Percentiles rank a stretch among this genome's conserved stretches.
Conservation (phyloP, 2,888 invertebrate genomes). For the Chorisops tibialis region DNA sequence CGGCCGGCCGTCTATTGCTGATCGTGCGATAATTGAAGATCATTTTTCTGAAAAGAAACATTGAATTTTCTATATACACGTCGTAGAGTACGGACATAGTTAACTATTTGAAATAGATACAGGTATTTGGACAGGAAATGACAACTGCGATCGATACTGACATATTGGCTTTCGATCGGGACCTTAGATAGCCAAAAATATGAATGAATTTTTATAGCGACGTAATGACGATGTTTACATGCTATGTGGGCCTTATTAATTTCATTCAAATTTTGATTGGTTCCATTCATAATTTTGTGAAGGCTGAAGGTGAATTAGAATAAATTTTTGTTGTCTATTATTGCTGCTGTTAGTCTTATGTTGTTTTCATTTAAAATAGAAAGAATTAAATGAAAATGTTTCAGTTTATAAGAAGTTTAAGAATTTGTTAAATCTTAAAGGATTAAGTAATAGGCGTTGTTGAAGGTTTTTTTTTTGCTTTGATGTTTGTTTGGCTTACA, state of each 20-base stretch:
- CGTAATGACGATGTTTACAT: conserved; percentile 11
- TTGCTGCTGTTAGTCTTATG: too few species aligned
- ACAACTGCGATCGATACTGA: conserved; percentile 16
- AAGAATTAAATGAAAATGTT: too few species aligned
- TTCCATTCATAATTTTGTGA: background rate
- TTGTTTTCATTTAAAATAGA: too few species aligned
- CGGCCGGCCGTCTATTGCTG: conserved; percentile 7
- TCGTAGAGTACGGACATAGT: too few species aligned
- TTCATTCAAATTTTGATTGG: conserved; percentile 9
- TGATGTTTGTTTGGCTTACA: background rate
- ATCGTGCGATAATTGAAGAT: conserved; percentile 20
- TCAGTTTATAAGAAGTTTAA: too few species aligned
- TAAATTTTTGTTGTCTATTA: too few species aligned
- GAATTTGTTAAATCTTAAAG: too few species aligned
- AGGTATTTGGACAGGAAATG: conserved; percentile 26
- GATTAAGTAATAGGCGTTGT: too few species aligned
- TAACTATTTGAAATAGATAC: conserved; percentile 19
- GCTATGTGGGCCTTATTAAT: conserved; percentile 17
- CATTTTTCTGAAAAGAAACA: conserved; percentile 6
- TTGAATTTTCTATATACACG: background rate
- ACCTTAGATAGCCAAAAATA: conserved; percentile 7
- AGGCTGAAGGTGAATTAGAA: too few species aligned
- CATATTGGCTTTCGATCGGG: background rate
- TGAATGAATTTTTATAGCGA: conserved; percentile 10
- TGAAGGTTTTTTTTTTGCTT: too few species aligned